Evolutionary conservation across 2,797 vertebrate genomes (phyloP).

Genomic region (Anguilla megastoma): DNA sequence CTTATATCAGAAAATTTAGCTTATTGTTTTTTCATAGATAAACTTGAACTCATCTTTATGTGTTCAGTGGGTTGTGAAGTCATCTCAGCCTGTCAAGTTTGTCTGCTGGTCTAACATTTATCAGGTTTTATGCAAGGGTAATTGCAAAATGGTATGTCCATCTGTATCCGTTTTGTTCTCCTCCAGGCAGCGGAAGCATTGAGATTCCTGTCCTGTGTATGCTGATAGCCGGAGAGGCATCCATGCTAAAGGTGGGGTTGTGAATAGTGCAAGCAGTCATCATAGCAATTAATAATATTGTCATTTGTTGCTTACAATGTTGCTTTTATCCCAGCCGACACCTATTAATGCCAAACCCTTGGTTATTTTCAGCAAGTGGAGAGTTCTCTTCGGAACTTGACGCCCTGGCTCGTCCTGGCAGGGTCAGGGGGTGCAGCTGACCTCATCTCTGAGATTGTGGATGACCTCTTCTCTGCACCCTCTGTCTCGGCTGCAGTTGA

Average conservation of each 20-base stretch:
- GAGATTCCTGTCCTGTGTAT: slow-evolving; percentile 89
- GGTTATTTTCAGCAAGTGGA: slow-evolving; percentile 67
- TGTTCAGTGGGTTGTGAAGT: not conserved
- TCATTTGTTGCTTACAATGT: not conserved
- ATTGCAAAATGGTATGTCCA: not conserved
- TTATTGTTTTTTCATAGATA: not conserved
- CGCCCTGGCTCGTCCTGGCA: slow-evolving; percentile 84
- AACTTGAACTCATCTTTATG: not conserved
- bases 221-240: slow-evolving; percentile 78
- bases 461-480: slow-evolving; percentile 61
- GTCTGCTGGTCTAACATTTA: not conserved
- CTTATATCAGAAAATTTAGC: not conserved
- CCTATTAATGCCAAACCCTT: not conserved
- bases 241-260: slow-evolving; percentile 76
- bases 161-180: slow-evolving; percentile 22
- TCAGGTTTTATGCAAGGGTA: not conserved
- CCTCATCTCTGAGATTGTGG: slow-evolving; percentile 78
- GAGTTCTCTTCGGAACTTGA: slow-evolving; percentile 73
- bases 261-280: not conserved
- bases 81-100: not conserved
- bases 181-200: slow-evolving; percentile 80
- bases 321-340: not conserved
- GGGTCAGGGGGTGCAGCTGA: slow-evolving; percentile 85
- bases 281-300: not conserved
- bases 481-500: slow-evolving; percentile 56